These are phyloP conservation scores for Thereva unica DNA, from an alignment of 2,888 invertebrate genomes.

Conservation along the genomic window DNA sequence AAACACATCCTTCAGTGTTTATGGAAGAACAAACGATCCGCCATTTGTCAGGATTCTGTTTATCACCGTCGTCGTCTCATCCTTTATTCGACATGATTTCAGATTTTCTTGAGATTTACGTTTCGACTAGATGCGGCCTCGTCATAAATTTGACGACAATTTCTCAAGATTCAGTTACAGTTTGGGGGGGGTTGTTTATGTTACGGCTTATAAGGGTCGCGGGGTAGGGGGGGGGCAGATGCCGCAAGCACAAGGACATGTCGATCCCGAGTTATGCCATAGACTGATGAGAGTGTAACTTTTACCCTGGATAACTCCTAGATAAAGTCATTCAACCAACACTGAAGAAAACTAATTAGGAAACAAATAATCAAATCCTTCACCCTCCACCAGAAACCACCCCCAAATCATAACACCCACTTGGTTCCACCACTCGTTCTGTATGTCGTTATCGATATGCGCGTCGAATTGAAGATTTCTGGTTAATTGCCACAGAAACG, in stretches of 20 bases:
- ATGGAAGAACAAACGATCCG: slow-evolving; percentile 40
- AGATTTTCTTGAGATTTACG: slow-evolving; percentile 33
- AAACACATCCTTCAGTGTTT: slow-evolving; percentile 40
- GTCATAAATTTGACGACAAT: slow-evolving; percentile 32
- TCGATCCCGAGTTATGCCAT: not conserved
- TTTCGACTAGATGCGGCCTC: slow-evolving; percentile 21
- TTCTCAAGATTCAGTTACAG: slow-evolving; percentile 14
- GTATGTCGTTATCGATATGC: too few relatives aligned
- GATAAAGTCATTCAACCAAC: too few relatives aligned
- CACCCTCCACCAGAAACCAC: too few relatives aligned
- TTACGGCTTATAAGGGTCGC: slow-evolving; percentile 3
- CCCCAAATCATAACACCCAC: too few relatives aligned
- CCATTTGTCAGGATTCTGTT: slow-evolving; percentile 40
- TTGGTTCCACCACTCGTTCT: too few relatives aligned
- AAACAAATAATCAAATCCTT: too few relatives aligned
- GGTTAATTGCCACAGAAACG: not conserved
- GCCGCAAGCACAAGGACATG: not conserved
- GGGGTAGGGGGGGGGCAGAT: not conserved
- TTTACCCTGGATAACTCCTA: too few relatives aligned
- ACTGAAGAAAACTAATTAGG: too few relatives aligned
- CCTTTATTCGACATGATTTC: slow-evolving; percentile 28
- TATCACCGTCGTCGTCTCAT: slow-evolving; percentile 32
- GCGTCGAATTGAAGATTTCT: not conserved
- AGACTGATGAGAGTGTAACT: too few relatives aligned
- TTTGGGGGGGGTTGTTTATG: slow-evolving; percentile 15